Percentiles rank a stretch among this genome's conserved stretches.
Conservation (phyloP, 1,140 invertebrate species). For the Ctenoplectra terminalis region DNA sequence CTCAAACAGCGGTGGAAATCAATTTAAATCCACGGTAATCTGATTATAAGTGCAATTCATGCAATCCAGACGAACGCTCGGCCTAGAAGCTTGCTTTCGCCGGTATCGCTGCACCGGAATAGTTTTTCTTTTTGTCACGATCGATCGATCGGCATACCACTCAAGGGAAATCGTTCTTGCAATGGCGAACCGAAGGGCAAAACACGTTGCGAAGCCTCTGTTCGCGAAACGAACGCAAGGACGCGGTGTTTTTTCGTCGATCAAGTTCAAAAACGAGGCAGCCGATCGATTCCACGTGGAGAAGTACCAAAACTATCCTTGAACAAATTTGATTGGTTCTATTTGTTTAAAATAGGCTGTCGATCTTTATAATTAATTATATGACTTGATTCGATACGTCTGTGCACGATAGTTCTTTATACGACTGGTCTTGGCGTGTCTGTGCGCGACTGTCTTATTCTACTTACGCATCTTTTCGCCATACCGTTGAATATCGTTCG, state of each 20-base stretch:
- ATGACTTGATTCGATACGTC: no score
- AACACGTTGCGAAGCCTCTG: neutral
- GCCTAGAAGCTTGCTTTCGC: constrained; percentile 20
- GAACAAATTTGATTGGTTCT: neutral
- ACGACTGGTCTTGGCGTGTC: no score
- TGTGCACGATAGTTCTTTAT: no score
- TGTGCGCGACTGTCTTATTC: no score
- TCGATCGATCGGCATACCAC: neutral
- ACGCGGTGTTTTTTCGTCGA: neutral
- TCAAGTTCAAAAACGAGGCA: constrained; percentile 25
- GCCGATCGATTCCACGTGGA: neutral
- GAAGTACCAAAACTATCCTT: neutral
- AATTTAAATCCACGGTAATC: constrained; percentile 24
- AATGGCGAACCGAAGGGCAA: neutral
- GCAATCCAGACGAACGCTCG: neutral
- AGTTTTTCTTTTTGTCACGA: constrained; percentile 10
- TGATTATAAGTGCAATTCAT: constrained; percentile 2
- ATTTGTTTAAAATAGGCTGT: no score
- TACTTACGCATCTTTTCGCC: no score
- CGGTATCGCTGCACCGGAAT: neutral
- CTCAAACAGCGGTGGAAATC: neutral
- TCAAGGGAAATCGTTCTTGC: constrained; percentile 25
- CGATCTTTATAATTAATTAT: no score
- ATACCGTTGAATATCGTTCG: no score
- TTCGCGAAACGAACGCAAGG: constrained; percentile 21